Conservation (phyloP, 2,113 vertebrate genomes). For the Ageneiosus marmoratus region DNA sequence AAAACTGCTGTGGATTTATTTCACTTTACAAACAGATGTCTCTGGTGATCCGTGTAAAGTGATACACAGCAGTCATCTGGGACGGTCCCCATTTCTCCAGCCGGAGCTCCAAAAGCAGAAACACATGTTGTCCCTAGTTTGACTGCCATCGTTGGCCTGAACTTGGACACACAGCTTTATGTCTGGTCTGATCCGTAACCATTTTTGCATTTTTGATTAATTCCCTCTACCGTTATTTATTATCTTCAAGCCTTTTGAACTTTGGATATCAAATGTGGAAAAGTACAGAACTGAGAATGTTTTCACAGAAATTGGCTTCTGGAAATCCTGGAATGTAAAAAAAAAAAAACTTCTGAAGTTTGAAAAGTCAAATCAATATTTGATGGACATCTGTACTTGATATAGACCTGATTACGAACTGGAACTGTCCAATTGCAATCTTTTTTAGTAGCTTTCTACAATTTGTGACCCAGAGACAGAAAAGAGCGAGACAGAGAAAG, state of each 20-base stretch:
- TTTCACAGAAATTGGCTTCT: conserved; percentile 17
- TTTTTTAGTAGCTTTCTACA: conserved; percentile 1
- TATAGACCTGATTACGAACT: not conserved
- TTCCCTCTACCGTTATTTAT: conserved; percentile 39
- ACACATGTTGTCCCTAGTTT: conserved; percentile 62
- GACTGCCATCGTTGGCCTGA: conserved; percentile 48
- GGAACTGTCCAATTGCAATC: not conserved
- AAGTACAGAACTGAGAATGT: conserved; percentile 24
- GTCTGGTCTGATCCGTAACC: conserved; percentile 5
- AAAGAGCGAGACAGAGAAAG: conserved; percentile 29
- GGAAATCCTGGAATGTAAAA: not conserved
- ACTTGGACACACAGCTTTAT: not conserved
- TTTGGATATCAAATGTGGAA: not conserved
- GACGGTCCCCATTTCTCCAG: conserved; percentile 63
- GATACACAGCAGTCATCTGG: conserved; percentile 72
- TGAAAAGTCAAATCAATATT: conserved; percentile 23
- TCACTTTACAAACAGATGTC: conserved; percentile 79
- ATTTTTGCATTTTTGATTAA: conserved; percentile 36
- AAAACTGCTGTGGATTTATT: conserved; percentile 77
- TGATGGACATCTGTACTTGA: conserved; percentile 4
- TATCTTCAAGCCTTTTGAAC: conserved; percentile 15
- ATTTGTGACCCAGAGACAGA: conserved; percentile 28
- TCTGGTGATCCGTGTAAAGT: conserved; percentile 76
- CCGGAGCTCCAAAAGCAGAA: conserved; percentile 72
- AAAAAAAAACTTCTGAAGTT: conserved; percentile 16